These are phyloP conservation scores for Drosophila punjabiensis DNA, from an alignment of 1,140 invertebrate genomes.

Conservation along the genomic window DNA sequence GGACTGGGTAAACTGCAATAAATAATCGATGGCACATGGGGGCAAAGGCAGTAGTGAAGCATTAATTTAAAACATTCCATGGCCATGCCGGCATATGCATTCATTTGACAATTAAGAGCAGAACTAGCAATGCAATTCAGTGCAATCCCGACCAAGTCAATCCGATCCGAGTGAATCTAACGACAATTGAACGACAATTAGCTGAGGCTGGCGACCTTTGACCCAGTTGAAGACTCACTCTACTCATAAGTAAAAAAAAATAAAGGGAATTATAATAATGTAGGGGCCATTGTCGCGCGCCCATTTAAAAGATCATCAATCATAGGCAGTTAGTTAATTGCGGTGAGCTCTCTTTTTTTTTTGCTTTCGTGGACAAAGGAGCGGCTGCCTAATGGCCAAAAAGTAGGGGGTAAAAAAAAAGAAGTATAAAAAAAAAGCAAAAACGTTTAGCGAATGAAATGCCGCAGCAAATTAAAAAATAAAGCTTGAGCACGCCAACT, in stretches of 20 bases:
- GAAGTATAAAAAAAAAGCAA: conserved; percentile 24
- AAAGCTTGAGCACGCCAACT: conserved; percentile 77
- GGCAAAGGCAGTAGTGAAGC: conserved; percentile 32
- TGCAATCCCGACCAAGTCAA: conserved; percentile 1
- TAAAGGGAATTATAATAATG: conserved; percentile 49
- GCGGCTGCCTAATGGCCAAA: conserved; percentile 66
- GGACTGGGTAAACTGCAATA: conserved; percentile 45
- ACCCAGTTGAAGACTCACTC: conserved; percentile 38
- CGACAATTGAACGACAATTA: conserved; percentile 68
- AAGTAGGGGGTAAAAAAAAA: conserved; percentile 25
- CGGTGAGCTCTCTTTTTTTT: conserved; percentile 21
- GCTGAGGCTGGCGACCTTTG: conserved; percentile 49
- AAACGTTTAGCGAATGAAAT: conserved; percentile 74
- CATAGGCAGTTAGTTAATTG: conserved; percentile 80
- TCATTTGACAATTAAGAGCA: conserved; percentile 63
- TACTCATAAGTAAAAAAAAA: conserved; percentile 8
- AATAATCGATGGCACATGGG: conserved; percentile 68
- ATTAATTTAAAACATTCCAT: conserved; percentile 58
- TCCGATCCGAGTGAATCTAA: conserved; percentile 9
- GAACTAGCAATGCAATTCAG: conserved; percentile 24
- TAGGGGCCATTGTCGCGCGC: conserved; percentile 60
- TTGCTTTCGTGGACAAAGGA: conserved; percentile 53
- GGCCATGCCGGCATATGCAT: conserved; percentile 15
- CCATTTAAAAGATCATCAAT: conserved; percentile 84
- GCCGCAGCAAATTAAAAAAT: conserved; percentile 77